Evolutionary conservation across 1,140 invertebrate genomes (phyloP).

Genomic region (Ephestia elutella): DNA sequence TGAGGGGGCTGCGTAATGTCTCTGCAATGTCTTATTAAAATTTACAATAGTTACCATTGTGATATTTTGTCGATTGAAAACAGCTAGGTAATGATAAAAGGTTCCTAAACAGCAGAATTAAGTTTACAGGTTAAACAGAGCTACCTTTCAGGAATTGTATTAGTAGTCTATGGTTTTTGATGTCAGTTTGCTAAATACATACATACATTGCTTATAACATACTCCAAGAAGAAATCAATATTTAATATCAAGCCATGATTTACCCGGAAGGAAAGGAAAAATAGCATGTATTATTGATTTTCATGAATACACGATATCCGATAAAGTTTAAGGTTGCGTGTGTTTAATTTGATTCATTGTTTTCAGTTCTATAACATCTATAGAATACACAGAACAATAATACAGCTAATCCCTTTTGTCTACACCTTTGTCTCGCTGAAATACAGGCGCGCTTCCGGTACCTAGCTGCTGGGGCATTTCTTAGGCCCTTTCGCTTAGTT

Average conservation of each 20-base stretch:
- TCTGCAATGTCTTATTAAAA: not conserved
- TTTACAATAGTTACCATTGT: not conserved
- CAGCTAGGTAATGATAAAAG: too few species aligned
- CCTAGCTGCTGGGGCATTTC: constrained; percentile 46
- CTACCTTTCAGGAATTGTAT: too few species aligned
- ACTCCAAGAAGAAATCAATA: too few species aligned
- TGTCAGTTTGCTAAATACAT: too few species aligned
- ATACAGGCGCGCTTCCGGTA: constrained; percentile 52
- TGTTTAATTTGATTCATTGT: constrained; percentile 24
- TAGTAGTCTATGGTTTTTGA: too few species aligned
- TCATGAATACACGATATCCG: not conserved
- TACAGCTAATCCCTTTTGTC: constrained; percentile 52
- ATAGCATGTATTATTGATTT: too few species aligned
- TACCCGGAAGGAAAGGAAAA: too few species aligned
- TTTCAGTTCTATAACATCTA: constrained; percentile 16
- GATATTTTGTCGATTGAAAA: too few species aligned
- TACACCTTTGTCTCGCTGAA: constrained; percentile 59
- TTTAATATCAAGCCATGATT: too few species aligned
- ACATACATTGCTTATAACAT: too few species aligned
- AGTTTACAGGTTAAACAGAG: too few species aligned
- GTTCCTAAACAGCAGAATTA: too few species aligned
- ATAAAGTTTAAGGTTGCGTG: constrained; percentile 8
- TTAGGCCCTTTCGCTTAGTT: constrained; percentile 60
- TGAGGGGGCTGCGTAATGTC: not conserved
- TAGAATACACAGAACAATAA: constrained; percentile 51